Evolutionary conservation across 2,797 vertebrate species (phyloP), one percentile per base, ranked within the genome.

Genomic region (Gymnoscopelus braueri): DNA sequence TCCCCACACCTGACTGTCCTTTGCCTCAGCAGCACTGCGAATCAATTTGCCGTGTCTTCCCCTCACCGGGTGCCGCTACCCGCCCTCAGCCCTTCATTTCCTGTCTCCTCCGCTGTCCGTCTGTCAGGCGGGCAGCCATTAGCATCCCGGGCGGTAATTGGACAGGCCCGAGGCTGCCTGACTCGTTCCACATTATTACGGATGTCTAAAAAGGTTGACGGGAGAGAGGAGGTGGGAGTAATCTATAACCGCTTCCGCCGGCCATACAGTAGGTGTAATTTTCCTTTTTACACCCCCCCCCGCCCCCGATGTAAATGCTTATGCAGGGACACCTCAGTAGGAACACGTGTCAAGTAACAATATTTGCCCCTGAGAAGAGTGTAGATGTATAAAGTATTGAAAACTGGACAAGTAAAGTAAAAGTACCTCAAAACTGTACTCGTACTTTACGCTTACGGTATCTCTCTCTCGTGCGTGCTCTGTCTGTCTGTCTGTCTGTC

Each of bases 101-200:
- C 83, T 77, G 73, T 55, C 71, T 59, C 64, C 82, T 84, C 67
- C 81, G 84, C 85, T 85, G 89, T 88, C 90, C 81, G 83, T 92
- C 88, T 62, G 61, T 59, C 39, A 44, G 39, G 39, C 39, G 9
- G 69, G 74, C 72, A 80, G 77, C 77, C 80, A 76, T 83, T 78
- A 73, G 82, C 75, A 81, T 86, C 71, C 65, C 57, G 63, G 82
- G 74, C 78, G 79, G 83, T 91, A 89, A 90, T 89, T 91, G 89
- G 85, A 89, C 69, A 58, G 67, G 54, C 73, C 70, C 78, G 57
- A 72, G 66, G 63, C 76, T 70, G 59, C 12, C 76, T 66, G 39
- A 65, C 74, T 79, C 81, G 77, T 87, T 85, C 75, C 69, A 83
- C 79, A 72, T 76, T 24, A 51, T 75, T 58, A 62, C 70, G 78